A percentile compares a stretch with the other conserved stretches of the same genome.
Conservation (phyloP, 2,113 vertebrate species). For the Onychostruthus taczanowskii region DNA sequence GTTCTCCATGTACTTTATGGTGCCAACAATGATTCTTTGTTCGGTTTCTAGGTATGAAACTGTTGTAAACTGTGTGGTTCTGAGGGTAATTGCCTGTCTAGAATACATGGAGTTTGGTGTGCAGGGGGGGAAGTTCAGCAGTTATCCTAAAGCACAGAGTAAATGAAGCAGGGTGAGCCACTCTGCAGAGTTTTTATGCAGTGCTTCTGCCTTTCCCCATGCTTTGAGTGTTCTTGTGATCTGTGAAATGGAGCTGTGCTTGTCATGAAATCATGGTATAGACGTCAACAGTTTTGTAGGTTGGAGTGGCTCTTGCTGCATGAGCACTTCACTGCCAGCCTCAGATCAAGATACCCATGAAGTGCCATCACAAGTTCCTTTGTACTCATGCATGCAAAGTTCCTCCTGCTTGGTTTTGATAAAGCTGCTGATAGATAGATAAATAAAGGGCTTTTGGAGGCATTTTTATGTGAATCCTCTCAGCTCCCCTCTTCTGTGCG, state of each 20-base stretch:
- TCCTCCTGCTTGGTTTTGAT: neutral
- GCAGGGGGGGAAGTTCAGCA: neutral
- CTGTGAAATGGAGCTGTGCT: neutral
- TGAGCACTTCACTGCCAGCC: neutral
- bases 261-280: fast-evolving
- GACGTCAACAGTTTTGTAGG: neutral
- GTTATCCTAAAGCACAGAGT: neutral
- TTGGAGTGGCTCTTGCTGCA: neutral
- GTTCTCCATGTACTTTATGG: neutral
- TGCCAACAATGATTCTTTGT: neutral
- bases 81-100: neutral
- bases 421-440: neutral
- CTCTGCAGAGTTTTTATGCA: neutral
- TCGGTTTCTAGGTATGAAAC: neutral
- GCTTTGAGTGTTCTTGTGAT: neutral
- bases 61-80: neutral
- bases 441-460: neutral
- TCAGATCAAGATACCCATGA: neutral
- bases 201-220: neutral
- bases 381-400: neutral
- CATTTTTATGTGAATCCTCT: neutral
- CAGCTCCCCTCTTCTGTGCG: neutral
- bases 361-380: neutral
- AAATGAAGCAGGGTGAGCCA: neutral
- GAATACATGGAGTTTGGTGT: neutral